Percentiles rank a stretch among this genome's conserved stretches.
Conservation (phyloP, 1,140 invertebrate genomes). For the Drosophila hydei region DNA sequence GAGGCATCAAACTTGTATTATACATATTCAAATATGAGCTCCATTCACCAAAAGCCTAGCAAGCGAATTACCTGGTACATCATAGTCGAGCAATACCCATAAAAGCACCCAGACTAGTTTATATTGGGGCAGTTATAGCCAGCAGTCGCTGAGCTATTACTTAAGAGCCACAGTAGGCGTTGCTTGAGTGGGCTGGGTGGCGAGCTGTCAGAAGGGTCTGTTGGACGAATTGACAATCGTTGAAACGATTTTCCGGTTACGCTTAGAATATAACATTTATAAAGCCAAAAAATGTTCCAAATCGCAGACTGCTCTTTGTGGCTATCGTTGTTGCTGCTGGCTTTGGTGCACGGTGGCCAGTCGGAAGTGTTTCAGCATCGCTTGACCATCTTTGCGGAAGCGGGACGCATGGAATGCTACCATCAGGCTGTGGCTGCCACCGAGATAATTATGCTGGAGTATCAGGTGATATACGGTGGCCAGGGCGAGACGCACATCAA, state of each 20-base stretch:
- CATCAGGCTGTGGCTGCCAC: slow-evolving; percentile 86
- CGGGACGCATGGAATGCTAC: slow-evolving; percentile 88
- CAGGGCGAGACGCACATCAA: slow-evolving; percentile 90
- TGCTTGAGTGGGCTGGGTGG: background rate
- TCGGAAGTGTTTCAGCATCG: slow-evolving; percentile 85
- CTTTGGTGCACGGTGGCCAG: slow-evolving; percentile 20
- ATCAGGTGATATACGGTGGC: slow-evolving; percentile 90
- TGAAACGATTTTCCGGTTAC: slow-evolving; percentile 21
- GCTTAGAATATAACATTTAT: slow-evolving; percentile 7
- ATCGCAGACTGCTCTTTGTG: slow-evolving; percentile 16
- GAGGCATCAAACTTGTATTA: no score
- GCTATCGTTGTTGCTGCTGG: background rate
- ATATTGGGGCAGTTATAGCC: background rate
- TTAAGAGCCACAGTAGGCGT: slow-evolving; percentile 26
- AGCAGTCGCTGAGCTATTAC: slow-evolving; percentile 1
- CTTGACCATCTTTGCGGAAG: slow-evolving; percentile 88
- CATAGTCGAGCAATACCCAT: background rate
- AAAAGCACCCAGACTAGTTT: background rate
- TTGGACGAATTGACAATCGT: slow-evolving; percentile 30
- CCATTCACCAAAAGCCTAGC: no score
- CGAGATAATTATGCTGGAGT: slow-evolving; percentile 88
- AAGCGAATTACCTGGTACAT: background rate
- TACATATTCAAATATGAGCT: no score
- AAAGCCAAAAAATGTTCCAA: slow-evolving; percentile 53
- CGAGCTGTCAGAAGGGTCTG: no score